Evolutionary conservation across 2,888 invertebrate species (phyloP).

Genomic region (Caenorhabditis sp.): DNA sequence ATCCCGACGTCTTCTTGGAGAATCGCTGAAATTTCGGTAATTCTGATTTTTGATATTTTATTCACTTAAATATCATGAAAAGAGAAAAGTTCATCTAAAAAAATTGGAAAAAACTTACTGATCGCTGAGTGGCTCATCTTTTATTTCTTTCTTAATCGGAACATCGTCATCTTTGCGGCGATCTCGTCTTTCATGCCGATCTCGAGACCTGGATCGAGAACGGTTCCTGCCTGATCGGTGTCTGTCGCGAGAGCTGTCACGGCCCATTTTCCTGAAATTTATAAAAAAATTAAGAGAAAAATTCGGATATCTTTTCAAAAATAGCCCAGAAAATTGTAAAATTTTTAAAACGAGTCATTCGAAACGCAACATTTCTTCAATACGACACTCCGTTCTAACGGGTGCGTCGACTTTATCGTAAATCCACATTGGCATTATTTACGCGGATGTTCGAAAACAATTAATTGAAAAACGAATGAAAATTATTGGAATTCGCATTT

Average conservation of each 20-base stretch:
- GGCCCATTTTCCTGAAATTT: slow-evolving; percentile 25
- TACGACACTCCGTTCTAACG: slow-evolving; percentile 40
- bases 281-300: neutral
- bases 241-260: slow-evolving; percentile 36
- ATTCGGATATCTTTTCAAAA: neutral
- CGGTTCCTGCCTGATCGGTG: slow-evolving; percentile 6
- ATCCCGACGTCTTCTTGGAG: slow-evolving; percentile 33
- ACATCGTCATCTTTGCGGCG: slow-evolving; percentile 22
- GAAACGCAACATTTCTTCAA: neutral
- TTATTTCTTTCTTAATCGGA: slow-evolving; percentile 27
- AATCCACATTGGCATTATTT: slow-evolving; percentile 22
- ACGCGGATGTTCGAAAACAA: slow-evolving; percentile 30
- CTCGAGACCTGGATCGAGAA: slow-evolving; percentile 38
- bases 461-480: too few relatives aligned
- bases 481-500: too few relatives aligned
- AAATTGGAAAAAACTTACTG: slow-evolving; percentile 24
- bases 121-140: slow-evolving; percentile 47
- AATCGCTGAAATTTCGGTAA: slow-evolving; percentile 42
- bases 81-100: neutral
- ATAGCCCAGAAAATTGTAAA: too few relatives aligned
- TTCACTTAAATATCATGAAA: neutral
- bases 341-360: too few relatives aligned
- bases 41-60: neutral
- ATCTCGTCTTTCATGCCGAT: slow-evolving; percentile 20
- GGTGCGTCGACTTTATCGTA: slow-evolving; percentile 32